Evolutionary conservation across 2,113 vertebrate species (phyloP), one percentile per base, ranked within the genome.

Genomic region (Hyaena hyaena): DNA sequence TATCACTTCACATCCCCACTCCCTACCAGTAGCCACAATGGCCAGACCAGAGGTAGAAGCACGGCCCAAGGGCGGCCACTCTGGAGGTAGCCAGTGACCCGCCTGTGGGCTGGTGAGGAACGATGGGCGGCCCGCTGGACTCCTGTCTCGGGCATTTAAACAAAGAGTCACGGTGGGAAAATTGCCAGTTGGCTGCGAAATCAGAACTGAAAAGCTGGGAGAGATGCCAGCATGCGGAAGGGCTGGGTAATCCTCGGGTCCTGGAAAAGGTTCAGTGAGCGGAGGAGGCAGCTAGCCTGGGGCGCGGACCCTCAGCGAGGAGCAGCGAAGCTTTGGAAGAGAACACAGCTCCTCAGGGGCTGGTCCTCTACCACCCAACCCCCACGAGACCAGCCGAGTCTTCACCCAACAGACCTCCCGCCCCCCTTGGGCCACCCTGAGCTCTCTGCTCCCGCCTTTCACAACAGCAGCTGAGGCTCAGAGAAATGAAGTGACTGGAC

Each of bases 81-180:
- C 1, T 1, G 28, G 26, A 55, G 87, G 39, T 28, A 28, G 66
- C 74, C 50, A 10, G 31, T 23, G 31, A 58, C 55, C 35, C 0
- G 1, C 45, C 53, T 0, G 10, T 19, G 53, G 87, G 39, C 53
- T 55, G 61, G 80, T 5, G 24, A 39, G 28, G 92, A 80, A 39
- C 88, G 91, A 81, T 31, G n/a, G 35, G 71, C 16, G 79, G 92
- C 80, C 35, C 33, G 4, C 55, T 28, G 33, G 53, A 50, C 33
- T n/a, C 50, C 82, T 88, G 80, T 95, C 81, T 79, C 15, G 33
- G 76, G 69, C 63, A 65, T 35, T 91, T 71, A 69, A 86, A 61
- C 73, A 73, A 90, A 73, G 74, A 94, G 71, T 80, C 7, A 6
- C 45, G 21, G 19, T 23, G 73, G 84, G 65, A 28, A 90, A n/a